A percentile compares a stretch with the other conserved stretches of the same genome.
phyloP scores from a whole-genome alignment of 2,888 invertebrate genomes.

The Oscheius sp. region DNA sequence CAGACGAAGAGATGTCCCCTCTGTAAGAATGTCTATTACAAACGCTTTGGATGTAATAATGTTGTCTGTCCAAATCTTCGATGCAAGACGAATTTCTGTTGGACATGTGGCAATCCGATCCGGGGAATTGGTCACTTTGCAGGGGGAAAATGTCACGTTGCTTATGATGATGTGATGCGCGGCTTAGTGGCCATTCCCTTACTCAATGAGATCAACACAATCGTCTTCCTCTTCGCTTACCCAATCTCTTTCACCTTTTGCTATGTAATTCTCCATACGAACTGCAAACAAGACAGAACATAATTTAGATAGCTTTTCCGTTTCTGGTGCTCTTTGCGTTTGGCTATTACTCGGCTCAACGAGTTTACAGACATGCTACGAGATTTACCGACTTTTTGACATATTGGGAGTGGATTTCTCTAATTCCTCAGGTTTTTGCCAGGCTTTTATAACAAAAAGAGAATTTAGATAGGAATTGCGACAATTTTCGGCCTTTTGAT shows the following conservation, averaged over 20 bases:
- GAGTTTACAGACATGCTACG: not conserved
- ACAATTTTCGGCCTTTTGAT: not conserved
- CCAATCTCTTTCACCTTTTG: not conserved
- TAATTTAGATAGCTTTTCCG: constrained; percentile 1
- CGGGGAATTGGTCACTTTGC: constrained; percentile 29
- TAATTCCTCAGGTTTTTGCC: not conserved
- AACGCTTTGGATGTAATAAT: constrained; percentile 40
- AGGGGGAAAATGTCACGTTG: constrained; percentile 3
- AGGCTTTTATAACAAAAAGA: no score
- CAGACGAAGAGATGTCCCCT: constrained; percentile 11
- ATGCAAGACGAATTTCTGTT: constrained; percentile 41
- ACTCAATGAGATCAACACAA: not conserved
- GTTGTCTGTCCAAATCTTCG: constrained; percentile 45
- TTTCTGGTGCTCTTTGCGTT: constrained; percentile 1
- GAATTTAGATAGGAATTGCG: not conserved
- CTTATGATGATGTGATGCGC: constrained; percentile 20
- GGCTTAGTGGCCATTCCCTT: not conserved
- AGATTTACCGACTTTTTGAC: not conserved
- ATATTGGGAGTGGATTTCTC: not conserved
- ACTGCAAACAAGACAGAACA: not conserved
- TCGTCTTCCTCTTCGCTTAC: not conserved
- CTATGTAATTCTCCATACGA: no score
- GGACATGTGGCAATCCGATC: constrained; percentile 42
- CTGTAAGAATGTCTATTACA: constrained; percentile 25
- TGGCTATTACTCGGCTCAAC: not conserved